Evolutionary conservation across 1,140 invertebrate genomes (phyloP), one percentile per base, ranked within the genome.

Genomic region (Stenopsyche tienmushanensis): DNA sequence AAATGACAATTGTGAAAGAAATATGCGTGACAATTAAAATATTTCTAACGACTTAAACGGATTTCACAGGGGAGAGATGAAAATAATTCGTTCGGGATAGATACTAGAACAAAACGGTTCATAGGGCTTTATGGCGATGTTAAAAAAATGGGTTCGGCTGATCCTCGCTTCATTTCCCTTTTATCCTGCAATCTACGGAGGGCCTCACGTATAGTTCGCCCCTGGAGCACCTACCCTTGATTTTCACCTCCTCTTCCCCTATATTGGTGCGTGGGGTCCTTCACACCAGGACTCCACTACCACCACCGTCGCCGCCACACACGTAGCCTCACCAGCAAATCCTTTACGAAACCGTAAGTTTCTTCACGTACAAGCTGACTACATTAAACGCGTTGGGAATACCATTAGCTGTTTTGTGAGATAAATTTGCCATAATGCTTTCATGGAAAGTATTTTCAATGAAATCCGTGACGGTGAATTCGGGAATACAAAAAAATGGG

Each of bases 341-440:
- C 67, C 64, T 63, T 57, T 57, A 50, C 67, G 47, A 41, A 59
- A 66, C 67, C 67, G 54, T 66, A 64, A 63, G 67, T 66, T 69
- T 66, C 67, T 69, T 60, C 67, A 66, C 67, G 67, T 69, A 66
- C 58, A 47, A 63, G 60, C 64, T 66, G 67, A 69, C 67, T 69
- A 69, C 67, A 69, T 69, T 69, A 69, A 69, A 69, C 67, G 67
- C 67, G 67, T 47, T 25, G 64, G 53, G 67, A 69, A 69, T 69
- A 69, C 42, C 64, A 66, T 69, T 69, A 66, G 64, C 67, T 69
- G 52, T 66, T 66, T 65, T 64, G 64, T 65, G 65, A 63, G 64
- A 69, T 69, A 69, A 69, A 69, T 69, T 69, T 69, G 67, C 59
- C 67, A 69, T 69, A 64, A 69, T 69, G 64, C 67, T 69, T 66